Percentiles rank a stretch among this genome's conserved stretches.
Conservation (phyloP, 2,888 invertebrate species). For the Nowickia ferox region DNA sequence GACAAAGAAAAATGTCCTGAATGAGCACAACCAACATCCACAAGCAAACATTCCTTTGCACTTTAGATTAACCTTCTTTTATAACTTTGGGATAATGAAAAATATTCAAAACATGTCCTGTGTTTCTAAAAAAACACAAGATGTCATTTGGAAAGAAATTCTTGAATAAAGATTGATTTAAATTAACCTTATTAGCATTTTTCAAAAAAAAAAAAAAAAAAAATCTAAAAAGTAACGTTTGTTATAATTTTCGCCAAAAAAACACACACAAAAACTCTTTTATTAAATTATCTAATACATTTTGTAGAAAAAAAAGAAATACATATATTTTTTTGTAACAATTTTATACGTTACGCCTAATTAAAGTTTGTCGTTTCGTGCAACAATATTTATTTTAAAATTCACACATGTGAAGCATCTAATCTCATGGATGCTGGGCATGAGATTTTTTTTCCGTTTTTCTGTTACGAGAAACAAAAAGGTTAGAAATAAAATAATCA, state of each 20-base stretch:
- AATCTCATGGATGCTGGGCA: slow-evolving; percentile 38
- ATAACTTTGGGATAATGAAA: background rate
- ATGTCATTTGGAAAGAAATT: background rate
- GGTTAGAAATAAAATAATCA: slow-evolving; percentile 16
- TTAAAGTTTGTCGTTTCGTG: slow-evolving; percentile 58
- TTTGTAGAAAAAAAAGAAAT: slow-evolving; percentile 31
- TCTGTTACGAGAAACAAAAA: slow-evolving; percentile 18
- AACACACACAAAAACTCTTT: slow-evolving; percentile 10
- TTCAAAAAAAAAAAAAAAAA: background rate
- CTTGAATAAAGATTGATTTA: slow-evolving; percentile 58
- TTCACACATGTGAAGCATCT: slow-evolving; percentile 53
- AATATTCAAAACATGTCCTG: slow-evolving; percentile 47
- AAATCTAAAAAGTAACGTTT: slow-evolving; percentile 48
- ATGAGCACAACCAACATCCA: background rate
- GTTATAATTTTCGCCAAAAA: slow-evolving; percentile 27
- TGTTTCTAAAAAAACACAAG: slow-evolving; percentile 10
- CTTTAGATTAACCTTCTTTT: slow-evolving; percentile 42
- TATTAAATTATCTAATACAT: slow-evolving; percentile 44
- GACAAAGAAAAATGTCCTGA: slow-evolving; percentile 24
- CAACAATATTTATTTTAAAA: slow-evolving; percentile 44
- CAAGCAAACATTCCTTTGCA: slow-evolving; percentile 47
- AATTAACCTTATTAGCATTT: slow-evolving; percentile 64
- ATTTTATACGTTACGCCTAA: slow-evolving; percentile 67
- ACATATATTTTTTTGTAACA: slow-evolving; percentile 46
- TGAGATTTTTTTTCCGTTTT: slow-evolving; percentile 20